A percentile compares a stretch with the other conserved stretches of the same genome.
phyloP scores from a whole-genome alignment of 2,113 vertebrate genomes.

The Motacilla tschutschensis region DNA sequence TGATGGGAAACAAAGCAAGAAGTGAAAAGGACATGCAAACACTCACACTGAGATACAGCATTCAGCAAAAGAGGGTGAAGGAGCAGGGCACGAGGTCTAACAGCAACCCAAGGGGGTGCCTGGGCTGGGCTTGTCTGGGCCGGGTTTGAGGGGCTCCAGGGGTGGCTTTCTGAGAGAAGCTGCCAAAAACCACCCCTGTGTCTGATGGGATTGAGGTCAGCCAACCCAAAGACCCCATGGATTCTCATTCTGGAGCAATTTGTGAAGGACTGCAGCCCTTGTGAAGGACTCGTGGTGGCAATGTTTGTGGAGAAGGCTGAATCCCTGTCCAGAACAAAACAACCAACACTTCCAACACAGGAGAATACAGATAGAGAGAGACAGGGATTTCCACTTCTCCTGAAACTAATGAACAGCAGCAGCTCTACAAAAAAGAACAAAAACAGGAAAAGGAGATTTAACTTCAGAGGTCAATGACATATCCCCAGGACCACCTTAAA shows the following conservation, averaged over 20 bases:
- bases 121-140: background rate
- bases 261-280: background rate
- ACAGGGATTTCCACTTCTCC: background rate
- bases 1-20: background rate
- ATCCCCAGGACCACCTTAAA: background rate
- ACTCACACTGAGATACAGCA: background rate
- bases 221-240: fast-evolving
- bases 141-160: background rate
- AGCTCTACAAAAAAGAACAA: background rate
- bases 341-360: background rate
- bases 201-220: background rate
- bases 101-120: background rate
- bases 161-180: background rate
- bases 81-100: background rate
- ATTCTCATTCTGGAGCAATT: background rate
- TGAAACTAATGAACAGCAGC: background rate
- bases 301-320: background rate
- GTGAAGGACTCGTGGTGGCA: fast-evolving
- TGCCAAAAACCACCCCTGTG: background rate
- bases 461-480: background rate
- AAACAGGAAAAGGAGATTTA: background rate
- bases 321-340: background rate
- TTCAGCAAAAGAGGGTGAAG: background rate
- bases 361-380: background rate
- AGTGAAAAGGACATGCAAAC: background rate